Percentiles rank a stretch among this genome's conserved stretches.
Evolutionary conservation across 2,797 vertebrate species (phyloP).

Genomic region (Trichosurus vulpecula): DNA sequence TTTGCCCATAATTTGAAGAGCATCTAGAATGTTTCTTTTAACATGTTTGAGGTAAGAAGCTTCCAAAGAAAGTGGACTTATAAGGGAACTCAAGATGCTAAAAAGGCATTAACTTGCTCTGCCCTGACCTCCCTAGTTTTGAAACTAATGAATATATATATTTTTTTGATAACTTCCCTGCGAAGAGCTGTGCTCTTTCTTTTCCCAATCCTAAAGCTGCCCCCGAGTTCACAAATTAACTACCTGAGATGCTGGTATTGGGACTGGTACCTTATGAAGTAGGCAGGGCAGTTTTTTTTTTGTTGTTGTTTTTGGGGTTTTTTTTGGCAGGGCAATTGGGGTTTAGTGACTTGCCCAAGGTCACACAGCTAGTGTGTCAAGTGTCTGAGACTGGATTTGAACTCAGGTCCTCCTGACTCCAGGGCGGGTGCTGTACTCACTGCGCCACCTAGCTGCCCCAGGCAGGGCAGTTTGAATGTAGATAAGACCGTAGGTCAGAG

Average conservation of each 20-base stretch:
- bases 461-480: background rate
- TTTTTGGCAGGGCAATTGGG: too few species aligned
- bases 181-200: background rate
- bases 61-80: conserved; percentile 24
- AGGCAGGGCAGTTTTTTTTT: background rate
- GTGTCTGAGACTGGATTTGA: too few species aligned
- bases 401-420: too few species aligned
- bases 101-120: background rate
- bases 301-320: too few species aligned
- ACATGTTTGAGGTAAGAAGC: background rate
- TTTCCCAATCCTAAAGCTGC: background rate
- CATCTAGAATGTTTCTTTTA: background rate
- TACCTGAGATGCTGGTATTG: background rate
- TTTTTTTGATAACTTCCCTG: background rate
- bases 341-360: too few species aligned
- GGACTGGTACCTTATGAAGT: background rate
- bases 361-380: too few species aligned
- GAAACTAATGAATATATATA: background rate
- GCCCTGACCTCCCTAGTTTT: background rate
- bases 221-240: background rate
- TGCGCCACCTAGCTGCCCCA: too few species aligned
- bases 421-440: too few species aligned
- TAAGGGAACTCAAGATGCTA: background rate
- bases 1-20: background rate
- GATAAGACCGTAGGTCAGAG: conserved; percentile 41